These are phyloP conservation scores for Stegodyphus dumicola DNA, from an alignment of 1,140 invertebrate species.

Conservation along the genomic window DNA sequence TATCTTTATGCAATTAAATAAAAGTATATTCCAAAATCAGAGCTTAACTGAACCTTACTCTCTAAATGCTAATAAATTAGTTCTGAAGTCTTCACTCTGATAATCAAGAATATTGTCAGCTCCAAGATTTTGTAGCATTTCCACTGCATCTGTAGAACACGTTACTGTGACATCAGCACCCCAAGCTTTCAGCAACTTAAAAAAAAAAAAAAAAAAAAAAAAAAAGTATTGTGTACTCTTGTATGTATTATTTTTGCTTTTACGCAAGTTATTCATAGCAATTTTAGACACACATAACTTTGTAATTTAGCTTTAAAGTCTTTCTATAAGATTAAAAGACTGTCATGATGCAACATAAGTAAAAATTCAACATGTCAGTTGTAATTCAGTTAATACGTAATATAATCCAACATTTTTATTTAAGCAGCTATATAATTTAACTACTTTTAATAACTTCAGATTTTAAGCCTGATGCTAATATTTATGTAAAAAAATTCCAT, in stretches of 20 bases:
- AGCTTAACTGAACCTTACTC: slow-evolving; percentile 14
- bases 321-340: no score
- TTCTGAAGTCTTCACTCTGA: slow-evolving; percentile 66
- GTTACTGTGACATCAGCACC: slow-evolving; percentile 79
- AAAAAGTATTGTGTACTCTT: no score
- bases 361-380: no score
- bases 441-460: no score
- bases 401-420: no score
- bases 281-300: not conserved
- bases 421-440: no score
- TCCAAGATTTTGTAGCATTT: slow-evolving; percentile 76
- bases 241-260: not conserved
- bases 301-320: no score
- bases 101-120: slow-evolving; percentile 86
- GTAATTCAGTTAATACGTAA: no score
- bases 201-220: slow-evolving; percentile 9
- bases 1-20: not conserved
- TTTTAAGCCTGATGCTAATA: no score
- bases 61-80: slow-evolving; percentile 21
- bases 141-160: slow-evolving; percentile 80
- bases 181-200: slow-evolving; percentile 79
- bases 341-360: no score
- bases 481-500: no score
- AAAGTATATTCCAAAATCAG: not conserved
- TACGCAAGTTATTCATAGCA: not conserved